These are phyloP conservation scores for Phthorimaea operculella DNA, from an alignment of 1,140 invertebrate genomes.

Conservation along the genomic window DNA sequence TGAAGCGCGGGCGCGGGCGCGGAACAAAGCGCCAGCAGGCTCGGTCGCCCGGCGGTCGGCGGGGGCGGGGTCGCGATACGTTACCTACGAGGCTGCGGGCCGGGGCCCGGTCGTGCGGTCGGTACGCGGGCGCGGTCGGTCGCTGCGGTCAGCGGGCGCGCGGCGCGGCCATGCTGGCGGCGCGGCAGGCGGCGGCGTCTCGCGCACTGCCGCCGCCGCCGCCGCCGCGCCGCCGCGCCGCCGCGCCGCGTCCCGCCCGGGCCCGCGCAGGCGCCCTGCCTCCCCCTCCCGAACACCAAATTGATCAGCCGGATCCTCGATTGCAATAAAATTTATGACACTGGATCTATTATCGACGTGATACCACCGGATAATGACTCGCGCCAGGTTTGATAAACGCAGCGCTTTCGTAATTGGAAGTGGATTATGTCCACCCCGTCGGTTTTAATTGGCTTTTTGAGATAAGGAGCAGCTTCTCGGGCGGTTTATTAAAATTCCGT, in stretches of 20 bases:
- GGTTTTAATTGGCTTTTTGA: no score
- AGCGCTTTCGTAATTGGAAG: conserved; percentile 16
- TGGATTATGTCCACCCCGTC: no score
- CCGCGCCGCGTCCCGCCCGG: conserved; percentile 3
- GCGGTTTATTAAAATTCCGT: no score
- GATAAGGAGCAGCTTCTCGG: no score
- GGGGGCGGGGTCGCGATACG: conserved; percentile 23
- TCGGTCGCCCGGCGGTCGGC: conserved; percentile 15
- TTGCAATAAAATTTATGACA: conserved; percentile 64
- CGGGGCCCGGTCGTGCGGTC: conserved; percentile 19
- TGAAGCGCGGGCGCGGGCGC: conserved; percentile 22
- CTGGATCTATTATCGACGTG: conserved; percentile 53
- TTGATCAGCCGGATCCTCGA: conserved; percentile 59
- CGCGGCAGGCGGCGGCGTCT: conserved; percentile 36
- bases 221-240: conserved; percentile 14
- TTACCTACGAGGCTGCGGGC: conserved; percentile 37
- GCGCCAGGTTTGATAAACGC: conserved; percentile 20
- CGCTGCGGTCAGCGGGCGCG: conserved; percentile 40
- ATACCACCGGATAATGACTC: conserved; percentile 22
- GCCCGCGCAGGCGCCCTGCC: conserved; percentile 10
- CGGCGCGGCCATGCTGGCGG: conserved; percentile 43
- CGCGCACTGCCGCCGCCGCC: conserved; percentile 39
- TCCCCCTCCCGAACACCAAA: conserved; percentile 23
- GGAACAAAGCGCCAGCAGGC: conserved; percentile 12
- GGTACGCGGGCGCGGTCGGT: conserved; percentile 32